Evolutionary conservation across 2,113 vertebrate species (phyloP).

Genomic region (Lota lota): DNA sequence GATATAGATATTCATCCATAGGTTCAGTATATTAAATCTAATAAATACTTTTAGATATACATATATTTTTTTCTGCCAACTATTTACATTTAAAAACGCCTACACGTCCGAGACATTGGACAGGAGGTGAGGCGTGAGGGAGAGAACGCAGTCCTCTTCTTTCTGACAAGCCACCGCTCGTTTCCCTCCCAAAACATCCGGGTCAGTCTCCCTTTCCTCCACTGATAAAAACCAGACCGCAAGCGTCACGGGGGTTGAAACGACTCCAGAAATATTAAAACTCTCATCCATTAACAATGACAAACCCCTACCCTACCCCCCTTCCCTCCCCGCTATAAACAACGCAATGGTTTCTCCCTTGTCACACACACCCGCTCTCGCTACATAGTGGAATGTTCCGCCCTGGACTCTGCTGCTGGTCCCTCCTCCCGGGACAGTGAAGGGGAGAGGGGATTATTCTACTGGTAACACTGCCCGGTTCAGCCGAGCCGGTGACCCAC

Average conservation of each 20-base stretch:
- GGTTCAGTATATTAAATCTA: constrained; percentile 68
- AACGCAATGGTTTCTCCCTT: background rate
- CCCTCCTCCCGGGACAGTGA: background rate
- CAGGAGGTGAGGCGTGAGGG: constrained; percentile 57
- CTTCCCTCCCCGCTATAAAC: background rate
- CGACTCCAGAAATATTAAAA: background rate
- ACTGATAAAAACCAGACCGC: too few species aligned
- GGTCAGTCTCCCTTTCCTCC: too few species aligned
- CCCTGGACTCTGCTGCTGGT: constrained; percentile 16
- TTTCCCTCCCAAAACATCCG: too few species aligned
- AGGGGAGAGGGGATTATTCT: background rate
- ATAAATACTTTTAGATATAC: constrained; percentile 78
- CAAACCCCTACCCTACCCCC: background rate
- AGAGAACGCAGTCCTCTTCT: too few species aligned
- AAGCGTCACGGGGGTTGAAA: background rate
- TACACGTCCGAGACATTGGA: constrained; percentile 61
- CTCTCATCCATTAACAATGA: background rate
- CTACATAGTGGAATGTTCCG: background rate
- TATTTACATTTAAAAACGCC: constrained; percentile 72
- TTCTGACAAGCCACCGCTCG: constrained; percentile 25
- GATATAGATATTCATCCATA: constrained; percentile 61
- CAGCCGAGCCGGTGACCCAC: background rate
- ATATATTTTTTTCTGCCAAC: constrained; percentile 68
- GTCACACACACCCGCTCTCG: background rate
- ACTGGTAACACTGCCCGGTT: too few species aligned